Percentiles rank a stretch among this genome's conserved stretches.
Conservation (phyloP, 2,888 invertebrate genomes). For the Chrysolina americana region DNA sequence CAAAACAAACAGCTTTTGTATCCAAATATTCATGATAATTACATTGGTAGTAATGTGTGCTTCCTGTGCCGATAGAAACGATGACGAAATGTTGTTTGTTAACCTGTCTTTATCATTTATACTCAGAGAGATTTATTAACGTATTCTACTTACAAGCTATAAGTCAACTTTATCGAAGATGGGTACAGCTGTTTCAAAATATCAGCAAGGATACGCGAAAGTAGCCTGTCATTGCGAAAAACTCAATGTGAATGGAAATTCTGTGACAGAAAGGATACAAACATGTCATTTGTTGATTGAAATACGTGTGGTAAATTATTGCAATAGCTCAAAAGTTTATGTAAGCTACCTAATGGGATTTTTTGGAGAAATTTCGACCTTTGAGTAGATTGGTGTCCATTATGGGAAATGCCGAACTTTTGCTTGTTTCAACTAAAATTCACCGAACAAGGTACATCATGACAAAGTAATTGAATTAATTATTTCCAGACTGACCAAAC, state of each 20-base stretch:
- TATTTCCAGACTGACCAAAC: too few species aligned
- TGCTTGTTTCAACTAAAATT: too few species aligned
- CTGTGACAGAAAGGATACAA: neutral
- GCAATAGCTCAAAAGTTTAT: too few species aligned
- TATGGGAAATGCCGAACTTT: too few species aligned
- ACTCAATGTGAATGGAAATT: neutral
- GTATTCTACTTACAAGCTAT: conserved; percentile 11
- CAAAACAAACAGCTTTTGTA: conserved; percentile 30
- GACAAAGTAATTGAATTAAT: too few species aligned
- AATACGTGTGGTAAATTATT: neutral
- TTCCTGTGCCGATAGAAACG: conserved; percentile 21
- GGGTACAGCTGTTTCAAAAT: neutral
- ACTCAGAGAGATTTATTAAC: conserved; percentile 17
- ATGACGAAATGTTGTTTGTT: conserved; percentile 31
- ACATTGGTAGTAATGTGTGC: conserved; percentile 25
- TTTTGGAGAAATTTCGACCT: too few species aligned
- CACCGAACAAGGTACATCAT: too few species aligned
- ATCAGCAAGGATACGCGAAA: neutral
- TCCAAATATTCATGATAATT: conserved; percentile 32
- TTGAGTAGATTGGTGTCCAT: too few species aligned
- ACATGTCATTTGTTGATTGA: neutral
- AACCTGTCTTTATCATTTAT: conserved; percentile 23
- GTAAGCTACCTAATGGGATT: too few species aligned
- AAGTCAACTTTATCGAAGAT: conserved; percentile 13
- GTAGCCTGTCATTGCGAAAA: neutral